These are phyloP conservation scores for Chaenogobius annularis DNA, from an alignment of 2,113 vertebrate species.

Conservation along the genomic window DNA sequence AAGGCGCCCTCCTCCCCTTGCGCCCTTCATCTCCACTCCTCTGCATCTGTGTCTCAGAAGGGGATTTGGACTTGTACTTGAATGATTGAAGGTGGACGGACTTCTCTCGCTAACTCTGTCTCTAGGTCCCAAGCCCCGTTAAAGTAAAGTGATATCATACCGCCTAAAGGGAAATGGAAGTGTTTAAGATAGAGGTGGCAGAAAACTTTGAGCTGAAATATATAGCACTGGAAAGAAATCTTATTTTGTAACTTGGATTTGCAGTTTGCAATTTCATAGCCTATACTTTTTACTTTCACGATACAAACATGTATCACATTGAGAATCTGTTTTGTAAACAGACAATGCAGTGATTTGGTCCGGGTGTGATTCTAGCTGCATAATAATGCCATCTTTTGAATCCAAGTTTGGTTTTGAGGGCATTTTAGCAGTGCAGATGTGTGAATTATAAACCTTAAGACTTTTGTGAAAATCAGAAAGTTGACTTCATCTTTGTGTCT, in stretches of 20 bases:
- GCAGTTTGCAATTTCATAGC: not conserved
- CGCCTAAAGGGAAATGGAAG: slow-evolving; percentile 39
- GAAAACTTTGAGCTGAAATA: slow-evolving; percentile 16
- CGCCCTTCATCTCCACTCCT: slow-evolving; percentile 49
- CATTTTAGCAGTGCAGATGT: not conserved
- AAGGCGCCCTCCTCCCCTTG: not conserved
- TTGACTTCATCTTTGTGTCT: not conserved
- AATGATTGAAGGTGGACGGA: slow-evolving; percentile 65
- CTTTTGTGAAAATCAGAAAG: not conserved
- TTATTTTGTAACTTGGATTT: not conserved
- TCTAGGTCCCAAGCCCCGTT: slow-evolving; percentile 39
- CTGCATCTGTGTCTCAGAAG: slow-evolving; percentile 69
- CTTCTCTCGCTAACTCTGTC: slow-evolving; percentile 29
- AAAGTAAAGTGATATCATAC: slow-evolving; percentile 50
- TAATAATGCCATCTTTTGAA: too few relatives aligned
- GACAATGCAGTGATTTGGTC: not conserved
- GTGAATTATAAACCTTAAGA: too few relatives aligned
- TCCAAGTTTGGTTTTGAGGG: too few relatives aligned
- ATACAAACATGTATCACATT: not conserved
- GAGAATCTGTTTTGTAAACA: not conserved
- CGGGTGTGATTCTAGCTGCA: too few relatives aligned
- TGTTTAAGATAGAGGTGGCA: slow-evolving; percentile 45
- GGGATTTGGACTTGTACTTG: slow-evolving; percentile 55
- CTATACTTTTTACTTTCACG: not conserved
- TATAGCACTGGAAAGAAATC: not conserved